These are phyloP conservation scores for Cephus cinctus DNA, from an alignment of 1,140 invertebrate genomes.

Conservation along the genomic window DNA sequence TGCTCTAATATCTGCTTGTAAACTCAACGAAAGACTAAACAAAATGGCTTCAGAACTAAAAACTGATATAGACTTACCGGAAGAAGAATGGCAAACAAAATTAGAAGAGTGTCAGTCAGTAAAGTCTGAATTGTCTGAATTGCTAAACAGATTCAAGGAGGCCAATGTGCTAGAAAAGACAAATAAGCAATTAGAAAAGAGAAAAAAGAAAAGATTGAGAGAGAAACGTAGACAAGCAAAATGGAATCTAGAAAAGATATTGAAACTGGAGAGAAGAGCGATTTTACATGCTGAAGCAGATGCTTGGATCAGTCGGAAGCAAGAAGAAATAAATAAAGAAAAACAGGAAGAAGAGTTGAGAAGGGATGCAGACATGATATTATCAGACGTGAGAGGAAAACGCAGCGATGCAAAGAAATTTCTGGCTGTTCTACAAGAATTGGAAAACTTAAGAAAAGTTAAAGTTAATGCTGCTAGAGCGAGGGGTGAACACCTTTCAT, in stretches of 20 bases:
- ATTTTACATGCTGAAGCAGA: constrained; percentile 56
- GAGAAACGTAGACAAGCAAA: constrained; percentile 53
- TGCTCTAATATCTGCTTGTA: constrained; percentile 38
- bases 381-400: constrained; percentile 68
- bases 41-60: constrained; percentile 47
- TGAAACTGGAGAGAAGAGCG: constrained; percentile 41
- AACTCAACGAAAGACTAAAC: constrained; percentile 50
- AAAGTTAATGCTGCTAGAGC: constrained; percentile 61
- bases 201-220: constrained; percentile 59
- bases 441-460: constrained; percentile 63
- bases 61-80: constrained; percentile 49
- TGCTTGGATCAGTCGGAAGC: constrained; percentile 62
- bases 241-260: constrained; percentile 48
- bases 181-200: constrained; percentile 54
- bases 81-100: constrained; percentile 57
- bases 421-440: constrained; percentile 60
- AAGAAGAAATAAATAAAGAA: constrained; percentile 62
- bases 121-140: constrained; percentile 51
- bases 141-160: constrained; percentile 48
- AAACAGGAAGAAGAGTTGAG: constrained; percentile 68
- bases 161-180: constrained; percentile 47
- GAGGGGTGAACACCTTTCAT: constrained; percentile 59
- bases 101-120: constrained; percentile 45
- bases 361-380: constrained; percentile 66
- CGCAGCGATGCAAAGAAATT: constrained; percentile 67